Conservation (phyloP, 2,888 invertebrate genomes). For the Sinelater perroti region DNA sequence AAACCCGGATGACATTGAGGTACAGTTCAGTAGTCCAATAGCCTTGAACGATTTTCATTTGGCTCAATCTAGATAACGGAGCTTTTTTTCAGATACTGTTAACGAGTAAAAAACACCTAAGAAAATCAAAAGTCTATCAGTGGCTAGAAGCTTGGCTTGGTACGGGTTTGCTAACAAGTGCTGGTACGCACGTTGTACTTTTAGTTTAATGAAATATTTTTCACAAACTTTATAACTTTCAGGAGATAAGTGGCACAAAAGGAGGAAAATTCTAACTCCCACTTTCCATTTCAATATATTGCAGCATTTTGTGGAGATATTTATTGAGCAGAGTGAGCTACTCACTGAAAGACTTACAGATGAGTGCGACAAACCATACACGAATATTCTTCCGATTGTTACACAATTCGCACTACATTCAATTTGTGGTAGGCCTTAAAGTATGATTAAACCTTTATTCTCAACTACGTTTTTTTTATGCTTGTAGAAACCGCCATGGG, state of each 20-base stretch:
- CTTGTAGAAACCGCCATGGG: constrained; percentile 46
- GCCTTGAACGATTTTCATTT: neutral
- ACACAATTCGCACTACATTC: constrained; percentile 64
- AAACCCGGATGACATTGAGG: neutral
- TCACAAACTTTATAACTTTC: constrained; percentile 5
- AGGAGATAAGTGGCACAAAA: constrained; percentile 59
- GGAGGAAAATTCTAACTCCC: constrained; percentile 59
- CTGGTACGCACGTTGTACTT: constrained; percentile 51
- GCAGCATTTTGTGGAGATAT: constrained; percentile 53
- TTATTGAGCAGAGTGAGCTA: constrained; percentile 52
- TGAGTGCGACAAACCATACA: constrained; percentile 43
- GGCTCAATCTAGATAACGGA: neutral
- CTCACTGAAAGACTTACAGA: constrained; percentile 48
- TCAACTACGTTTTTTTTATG: too few relatives aligned
- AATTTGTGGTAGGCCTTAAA: constrained; percentile 63
- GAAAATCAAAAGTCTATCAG: constrained; percentile 53
- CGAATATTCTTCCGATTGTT: constrained; percentile 61
- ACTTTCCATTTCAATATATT: constrained; percentile 60
- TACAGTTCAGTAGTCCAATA: too few relatives aligned
- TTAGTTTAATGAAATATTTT: neutral
- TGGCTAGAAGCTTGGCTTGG: constrained; percentile 55
- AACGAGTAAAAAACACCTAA: constrained; percentile 50
- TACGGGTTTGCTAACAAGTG: constrained; percentile 57
- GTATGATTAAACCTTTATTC: constrained; percentile 43
- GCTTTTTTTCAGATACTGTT: constrained; percentile 50